phyloP scores from a whole-genome alignment of 2,888 invertebrate species.

The Xanthia togata region DNA sequence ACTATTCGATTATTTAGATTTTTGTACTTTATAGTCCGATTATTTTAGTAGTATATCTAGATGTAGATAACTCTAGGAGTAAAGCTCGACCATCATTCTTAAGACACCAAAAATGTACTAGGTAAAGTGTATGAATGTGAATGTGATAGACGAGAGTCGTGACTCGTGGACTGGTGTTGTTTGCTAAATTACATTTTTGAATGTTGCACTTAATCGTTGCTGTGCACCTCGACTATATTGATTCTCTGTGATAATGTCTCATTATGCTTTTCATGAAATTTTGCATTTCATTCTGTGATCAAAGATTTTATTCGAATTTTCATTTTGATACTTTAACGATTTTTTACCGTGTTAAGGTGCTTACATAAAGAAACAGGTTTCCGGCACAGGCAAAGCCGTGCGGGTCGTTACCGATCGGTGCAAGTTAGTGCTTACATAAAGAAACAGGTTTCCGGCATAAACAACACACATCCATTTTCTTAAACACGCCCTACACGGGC shows the following conservation, averaged over 20 bases:
- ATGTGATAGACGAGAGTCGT: slow-evolving; percentile 76
- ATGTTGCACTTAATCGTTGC: slow-evolving; percentile 75
- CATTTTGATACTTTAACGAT: slow-evolving; percentile 40
- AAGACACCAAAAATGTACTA: slow-evolving; percentile 84
- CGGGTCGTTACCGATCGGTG: no score
- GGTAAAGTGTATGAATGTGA: slow-evolving; percentile 77
- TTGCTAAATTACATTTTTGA: slow-evolving; percentile 70
- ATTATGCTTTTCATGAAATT: slow-evolving; percentile 69
- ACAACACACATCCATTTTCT: no score
- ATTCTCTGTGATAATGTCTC: slow-evolving; percentile 82
- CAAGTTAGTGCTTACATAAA: no score
- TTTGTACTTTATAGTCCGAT: slow-evolving; percentile 63
- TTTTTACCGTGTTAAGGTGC: slow-evolving; percentile 9
- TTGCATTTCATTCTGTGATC: slow-evolving; percentile 72
- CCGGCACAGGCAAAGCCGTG: no score
- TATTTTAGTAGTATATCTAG: slow-evolving; percentile 61
- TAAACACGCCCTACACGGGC: no score
- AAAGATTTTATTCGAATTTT: slow-evolving; percentile 50
- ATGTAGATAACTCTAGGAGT: slow-evolving; percentile 64
- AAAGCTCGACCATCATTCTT: slow-evolving; percentile 70
- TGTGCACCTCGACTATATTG: slow-evolving; percentile 77
- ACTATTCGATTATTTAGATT: slow-evolving; percentile 61
- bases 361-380: no score
- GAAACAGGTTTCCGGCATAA: no score
- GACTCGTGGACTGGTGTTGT: slow-evolving; percentile 69